A percentile compares a stretch with the other conserved stretches of the same genome.
Conservation (phyloP, 1,140 invertebrate genomes). For the Diachasma alloeum region DNA sequence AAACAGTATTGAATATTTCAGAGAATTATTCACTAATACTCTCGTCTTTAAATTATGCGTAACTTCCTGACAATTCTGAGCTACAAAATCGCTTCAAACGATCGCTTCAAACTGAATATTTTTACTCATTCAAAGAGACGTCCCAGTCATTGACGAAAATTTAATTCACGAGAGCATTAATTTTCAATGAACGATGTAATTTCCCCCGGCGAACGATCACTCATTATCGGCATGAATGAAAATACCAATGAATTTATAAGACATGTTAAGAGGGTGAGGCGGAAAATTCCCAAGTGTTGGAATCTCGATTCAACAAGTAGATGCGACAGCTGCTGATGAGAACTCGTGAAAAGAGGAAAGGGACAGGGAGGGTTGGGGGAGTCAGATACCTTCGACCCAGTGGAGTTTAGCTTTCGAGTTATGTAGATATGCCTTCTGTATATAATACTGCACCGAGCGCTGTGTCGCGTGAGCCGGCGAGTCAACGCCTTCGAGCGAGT, state of each 20-base stretch:
- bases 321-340: constrained; percentile 35
- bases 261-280: not conserved
- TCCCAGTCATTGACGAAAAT: no score
- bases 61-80: no score
- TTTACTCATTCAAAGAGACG: no score
- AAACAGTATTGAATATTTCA: no score
- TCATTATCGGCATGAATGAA: not conserved
- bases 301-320: constrained; percentile 35
- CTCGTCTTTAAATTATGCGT: no score
- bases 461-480: not conserved
- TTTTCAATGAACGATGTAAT: not conserved
- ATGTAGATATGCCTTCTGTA: constrained; percentile 13
- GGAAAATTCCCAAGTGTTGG: constrained; percentile 15
- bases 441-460: not conserved
- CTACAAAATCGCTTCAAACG: no score
- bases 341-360: not conserved
- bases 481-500: not conserved
- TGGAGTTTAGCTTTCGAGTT: constrained; percentile 29
- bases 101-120: no score
- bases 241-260: not conserved
- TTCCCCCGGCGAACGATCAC: not conserved
- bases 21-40: no score
- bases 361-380: not conserved
- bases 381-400: not conserved
- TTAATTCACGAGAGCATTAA: no score